Conservation (phyloP, 2,113 vertebrate species). For the Pollimyrus isidori region DNA sequence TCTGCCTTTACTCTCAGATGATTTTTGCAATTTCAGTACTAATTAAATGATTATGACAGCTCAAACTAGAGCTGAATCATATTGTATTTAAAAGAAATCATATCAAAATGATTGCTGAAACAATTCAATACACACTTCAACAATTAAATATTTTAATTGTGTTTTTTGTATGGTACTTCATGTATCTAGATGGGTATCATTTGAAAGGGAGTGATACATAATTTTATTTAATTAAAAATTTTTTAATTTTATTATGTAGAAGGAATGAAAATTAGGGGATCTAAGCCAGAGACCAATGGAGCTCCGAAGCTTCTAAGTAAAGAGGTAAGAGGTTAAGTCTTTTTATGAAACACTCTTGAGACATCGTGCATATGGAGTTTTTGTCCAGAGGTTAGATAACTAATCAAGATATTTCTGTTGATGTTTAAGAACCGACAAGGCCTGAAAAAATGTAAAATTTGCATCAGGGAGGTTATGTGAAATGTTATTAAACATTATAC, state of each 20-base stretch:
- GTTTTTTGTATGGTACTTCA: not conserved
- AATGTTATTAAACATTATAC: not conserved
- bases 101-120: not conserved
- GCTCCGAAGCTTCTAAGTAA: constrained; percentile 74
- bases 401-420: not conserved
- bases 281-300: constrained; percentile 81
- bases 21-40: not conserved
- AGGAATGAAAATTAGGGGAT: constrained; percentile 93
- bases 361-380: not conserved
- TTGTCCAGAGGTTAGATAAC: not conserved
- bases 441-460: not conserved
- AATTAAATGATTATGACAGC: not conserved
- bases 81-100: not conserved
- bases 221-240: not conserved
- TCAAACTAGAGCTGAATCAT: not conserved
- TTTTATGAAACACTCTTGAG: not conserved
- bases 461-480: not conserved
- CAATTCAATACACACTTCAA: not conserved
- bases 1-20: not conserved
- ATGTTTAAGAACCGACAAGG: not conserved
- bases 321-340: constrained; percentile 60
- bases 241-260: constrained; percentile 49
- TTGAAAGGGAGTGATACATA: not conserved
- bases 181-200: not conserved
- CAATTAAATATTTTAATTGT: not conserved